Evolutionary conservation across 2,113 vertebrate genomes (phyloP).

Genomic region (Xenopus laevis): DNA sequence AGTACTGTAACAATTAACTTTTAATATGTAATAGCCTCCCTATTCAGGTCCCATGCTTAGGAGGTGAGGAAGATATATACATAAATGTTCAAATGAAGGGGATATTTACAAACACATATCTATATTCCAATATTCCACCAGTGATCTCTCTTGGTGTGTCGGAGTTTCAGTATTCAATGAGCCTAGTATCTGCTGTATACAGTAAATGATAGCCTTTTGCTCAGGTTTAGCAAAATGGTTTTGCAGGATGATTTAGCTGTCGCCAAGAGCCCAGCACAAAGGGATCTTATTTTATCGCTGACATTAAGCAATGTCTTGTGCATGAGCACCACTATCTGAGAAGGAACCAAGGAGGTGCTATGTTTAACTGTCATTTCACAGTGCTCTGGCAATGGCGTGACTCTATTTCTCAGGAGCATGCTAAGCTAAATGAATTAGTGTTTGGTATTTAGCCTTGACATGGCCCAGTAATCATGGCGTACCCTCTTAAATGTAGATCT

Average conservation of each 20-base stretch:
- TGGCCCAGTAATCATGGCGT: not conserved
- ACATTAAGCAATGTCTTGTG: constrained; percentile 25
- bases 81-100: too few relatives aligned
- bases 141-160: not conserved
- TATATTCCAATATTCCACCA: not conserved
- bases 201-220: not conserved
- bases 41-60: not conserved
- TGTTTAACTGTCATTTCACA: constrained; percentile 9
- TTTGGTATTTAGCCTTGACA: not conserved
- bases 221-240: constrained; percentile 7
- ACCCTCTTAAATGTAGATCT: too few relatives aligned
- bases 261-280: constrained; percentile 22
- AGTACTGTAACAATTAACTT: too few relatives aligned
- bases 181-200: constrained; percentile 4
- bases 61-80: not conserved
- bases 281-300: constrained; percentile 18
- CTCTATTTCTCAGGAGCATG: constrained; percentile 18
- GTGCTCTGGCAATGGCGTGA: not conserved
- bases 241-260: constrained; percentile 3
- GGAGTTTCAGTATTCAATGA: constrained; percentile 1
- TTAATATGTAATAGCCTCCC: too few relatives aligned
- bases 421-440: constrained; percentile 1
- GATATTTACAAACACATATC: too few relatives aligned
- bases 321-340: constrained; percentile 19
- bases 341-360: constrained; percentile 17